A percentile compares a stretch with the other conserved stretches of the same genome.
These are phyloP conservation scores for Chaunax sp. DNA, from an alignment of 2,797 vertebrate species.

Conservation along the genomic window DNA sequence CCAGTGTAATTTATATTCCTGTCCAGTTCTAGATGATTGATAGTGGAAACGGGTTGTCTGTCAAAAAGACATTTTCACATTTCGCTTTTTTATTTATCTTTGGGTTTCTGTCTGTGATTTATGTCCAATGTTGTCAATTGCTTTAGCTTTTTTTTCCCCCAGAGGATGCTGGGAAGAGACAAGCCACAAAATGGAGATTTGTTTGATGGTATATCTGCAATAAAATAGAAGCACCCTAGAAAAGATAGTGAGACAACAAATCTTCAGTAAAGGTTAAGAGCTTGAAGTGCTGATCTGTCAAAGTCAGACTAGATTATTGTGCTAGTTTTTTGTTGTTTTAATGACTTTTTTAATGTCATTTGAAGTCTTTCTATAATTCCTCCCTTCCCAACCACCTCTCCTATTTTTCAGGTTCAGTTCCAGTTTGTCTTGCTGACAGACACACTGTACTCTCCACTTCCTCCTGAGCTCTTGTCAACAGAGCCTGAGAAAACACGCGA, in stretches of 20 bases:
- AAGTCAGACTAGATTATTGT: not conserved
- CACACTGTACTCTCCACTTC: slow-evolving; percentile 94
- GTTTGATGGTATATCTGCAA: slow-evolving; percentile 18
- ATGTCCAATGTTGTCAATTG: slow-evolving; percentile 44
- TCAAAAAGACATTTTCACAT: slow-evolving; percentile 40
- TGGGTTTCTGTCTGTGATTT: slow-evolving; percentile 52
- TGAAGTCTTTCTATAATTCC: not conserved
- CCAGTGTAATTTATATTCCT: slow-evolving; percentile 60
- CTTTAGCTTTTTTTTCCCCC: slow-evolving; percentile 34
- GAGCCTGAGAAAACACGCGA: slow-evolving; percentile 86
- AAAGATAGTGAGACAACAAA: not conserved
- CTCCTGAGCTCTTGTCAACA: slow-evolving; percentile 89
- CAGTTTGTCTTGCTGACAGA: slow-evolving; percentile 98
- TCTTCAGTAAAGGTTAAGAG: not conserved
- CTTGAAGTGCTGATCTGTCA: not conserved
- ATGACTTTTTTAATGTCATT: not conserved
- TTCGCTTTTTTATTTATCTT: slow-evolving; percentile 28
- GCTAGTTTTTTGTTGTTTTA: not conserved
- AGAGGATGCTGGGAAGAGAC: slow-evolving; percentile 11
- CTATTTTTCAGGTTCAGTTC: slow-evolving; percentile 91
- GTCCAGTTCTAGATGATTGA: slow-evolving; percentile 49
- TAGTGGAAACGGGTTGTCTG: slow-evolving; percentile 15
- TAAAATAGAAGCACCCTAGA: not conserved
- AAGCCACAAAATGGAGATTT: slow-evolving; percentile 33
- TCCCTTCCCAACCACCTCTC: not conserved